Evolutionary conservation across 2,888 invertebrate genomes (phyloP).

Genomic region (Brassicogethes aeneus): DNA sequence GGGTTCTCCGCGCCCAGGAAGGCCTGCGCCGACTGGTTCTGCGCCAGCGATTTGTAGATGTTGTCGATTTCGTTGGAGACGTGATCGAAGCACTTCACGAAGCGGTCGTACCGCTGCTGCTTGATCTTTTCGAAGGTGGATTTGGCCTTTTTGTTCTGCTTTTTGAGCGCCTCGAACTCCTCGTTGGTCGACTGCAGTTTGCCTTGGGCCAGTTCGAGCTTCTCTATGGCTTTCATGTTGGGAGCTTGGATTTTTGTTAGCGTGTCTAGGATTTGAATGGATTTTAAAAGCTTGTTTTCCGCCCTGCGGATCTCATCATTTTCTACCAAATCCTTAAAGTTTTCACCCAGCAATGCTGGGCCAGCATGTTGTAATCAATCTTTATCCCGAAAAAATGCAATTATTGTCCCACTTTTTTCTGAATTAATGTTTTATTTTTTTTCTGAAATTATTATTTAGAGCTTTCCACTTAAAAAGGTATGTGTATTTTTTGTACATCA

Average conservation of each 20-base stretch:
- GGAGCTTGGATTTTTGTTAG: constrained; percentile 95
- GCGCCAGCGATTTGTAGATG: constrained; percentile 76
- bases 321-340: constrained; percentile 78
- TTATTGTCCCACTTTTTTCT: too few relatives aligned
- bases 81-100: constrained; percentile 93
- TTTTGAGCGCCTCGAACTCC: constrained; percentile 90
- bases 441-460: too few relatives aligned
- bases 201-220: constrained; percentile 87
- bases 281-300: constrained; percentile 73
- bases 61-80: constrained; percentile 97
- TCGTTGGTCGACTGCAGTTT: constrained; percentile 93
- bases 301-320: constrained; percentile 76
- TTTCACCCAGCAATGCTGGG: too few relatives aligned
- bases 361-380: constrained; percentile 74
- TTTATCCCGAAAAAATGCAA: constrained; percentile 68
- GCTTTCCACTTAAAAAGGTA: too few relatives aligned
- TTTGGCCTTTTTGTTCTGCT: constrained; percentile 90
- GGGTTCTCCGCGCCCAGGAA: constrained; percentile 80
- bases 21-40: constrained; percentile 39
- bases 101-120: constrained; percentile 87
- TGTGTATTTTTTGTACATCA: too few relatives aligned
- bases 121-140: constrained; percentile 91
- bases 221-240: constrained; percentile 90
- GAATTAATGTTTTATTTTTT: too few relatives aligned
- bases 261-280: constrained; percentile 73